Conservation (phyloP, 2,888 invertebrate genomes). For the Cheilosia grossa region DNA sequence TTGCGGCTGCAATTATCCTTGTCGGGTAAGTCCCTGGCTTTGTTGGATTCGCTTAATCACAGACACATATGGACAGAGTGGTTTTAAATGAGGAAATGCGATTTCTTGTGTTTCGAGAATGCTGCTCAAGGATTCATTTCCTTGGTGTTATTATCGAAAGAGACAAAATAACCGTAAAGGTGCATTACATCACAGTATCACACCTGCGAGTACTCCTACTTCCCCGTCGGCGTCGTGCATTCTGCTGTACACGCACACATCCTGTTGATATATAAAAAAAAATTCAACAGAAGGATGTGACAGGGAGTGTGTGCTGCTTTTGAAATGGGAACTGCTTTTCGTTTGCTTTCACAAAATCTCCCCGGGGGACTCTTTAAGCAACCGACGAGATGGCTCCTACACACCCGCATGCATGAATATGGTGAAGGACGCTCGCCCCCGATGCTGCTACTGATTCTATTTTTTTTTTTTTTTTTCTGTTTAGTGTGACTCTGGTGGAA, state of each 20-base stretch:
- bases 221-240: conserved; percentile 46
- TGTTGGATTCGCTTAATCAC: conserved; percentile 57
- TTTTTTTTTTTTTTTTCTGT: conserved; percentile 39
- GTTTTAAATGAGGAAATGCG: conserved; percentile 69
- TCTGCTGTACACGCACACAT: conserved; percentile 35
- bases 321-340: conserved; percentile 68
- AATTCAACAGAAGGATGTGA: conserved; percentile 31
- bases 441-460: background rate
- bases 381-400: conserved; percentile 45
- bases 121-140: conserved; percentile 65
- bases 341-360: conserved; percentile 70
- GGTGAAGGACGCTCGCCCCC: conserved; percentile 55
- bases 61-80: conserved; percentile 40
- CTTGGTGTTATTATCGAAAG: conserved; percentile 69
- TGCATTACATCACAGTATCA: conserved; percentile 9
- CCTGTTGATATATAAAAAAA: conserved; percentile 29
- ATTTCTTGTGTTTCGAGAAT: conserved; percentile 47
- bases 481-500: conserved; percentile 33
- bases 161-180: conserved; percentile 40
- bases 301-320: conserved; percentile 50
- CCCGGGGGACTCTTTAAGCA: conserved; percentile 74
- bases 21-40: conserved; percentile 3
- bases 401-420: conserved; percentile 1
- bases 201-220: conserved; percentile 17
- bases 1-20: conserved; percentile 49